Base-by-base conservation (phyloP, 2,888 invertebrate species). In the Atherix ibis region DNA sequence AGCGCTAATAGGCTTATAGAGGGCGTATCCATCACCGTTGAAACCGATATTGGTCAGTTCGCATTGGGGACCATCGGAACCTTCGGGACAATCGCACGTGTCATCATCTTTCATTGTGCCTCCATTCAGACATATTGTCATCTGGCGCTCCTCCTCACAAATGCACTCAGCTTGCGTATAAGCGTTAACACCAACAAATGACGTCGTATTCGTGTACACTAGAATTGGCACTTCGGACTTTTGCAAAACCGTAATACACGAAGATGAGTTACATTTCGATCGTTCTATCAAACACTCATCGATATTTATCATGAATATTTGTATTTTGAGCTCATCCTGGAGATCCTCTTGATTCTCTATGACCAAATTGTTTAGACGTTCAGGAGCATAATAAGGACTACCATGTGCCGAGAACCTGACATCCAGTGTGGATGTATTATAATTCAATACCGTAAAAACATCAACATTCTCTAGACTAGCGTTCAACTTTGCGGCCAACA, bases 341-440 rank as follows among this genome's bases (percentile, higher is more conserved):
- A 87, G 54, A 65, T 74, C 69, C 27, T 71, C 68, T 43, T 81
- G 73, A 48, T 80, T 69, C 37, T 71, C 70, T 5, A 75, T 71
- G n/a, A 84, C 70, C 51, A 85, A 74, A 5, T 85, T 84, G 48
- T 97, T 87, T 6, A 95, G 65, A 51, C 79, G 83, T 56, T 87
- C 87, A 0, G 91, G 71, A 0, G 79, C 73, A 54, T 89, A 91
- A 56, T 91, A 92, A 0, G 94, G 92, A 0, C 92, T 92, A 0
- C 89, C 89, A 52, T 92, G 92, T 0, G 87, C 94, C 0, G 92
- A 82, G 54, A 82, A 95, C 44, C 92, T 66, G 0, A 95, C 80
- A 51, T 95, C 94, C 40, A 88, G 61, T 8, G 76, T 68, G 2
- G 69, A 67, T 9, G 56, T 50, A 38, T 65, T 65, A 40, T 70